Evolutionary conservation across 2,113 vertebrate species (phyloP).

Genomic region (Donacobius atricapilla): DNA sequence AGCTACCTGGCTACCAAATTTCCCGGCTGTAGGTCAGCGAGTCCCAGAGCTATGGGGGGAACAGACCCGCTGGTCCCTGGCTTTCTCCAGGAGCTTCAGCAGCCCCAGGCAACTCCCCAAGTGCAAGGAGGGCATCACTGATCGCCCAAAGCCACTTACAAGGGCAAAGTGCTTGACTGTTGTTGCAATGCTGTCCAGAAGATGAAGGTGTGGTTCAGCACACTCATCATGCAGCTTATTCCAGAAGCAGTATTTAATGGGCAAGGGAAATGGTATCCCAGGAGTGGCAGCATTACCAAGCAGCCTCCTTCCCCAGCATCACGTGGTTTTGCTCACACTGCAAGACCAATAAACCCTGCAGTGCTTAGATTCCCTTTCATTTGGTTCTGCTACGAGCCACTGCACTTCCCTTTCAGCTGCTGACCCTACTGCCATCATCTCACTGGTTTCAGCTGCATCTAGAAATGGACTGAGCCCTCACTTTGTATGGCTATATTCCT

Average conservation of each 20-base stretch:
- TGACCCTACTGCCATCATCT: not conserved
- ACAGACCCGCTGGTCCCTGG: not conserved
- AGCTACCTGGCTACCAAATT: not conserved
- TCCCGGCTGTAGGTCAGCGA: not conserved
- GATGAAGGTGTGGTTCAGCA: not conserved
- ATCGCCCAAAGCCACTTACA: not conserved
- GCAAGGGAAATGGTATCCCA: not conserved
- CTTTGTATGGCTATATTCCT: not conserved
- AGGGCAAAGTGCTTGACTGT: not conserved
- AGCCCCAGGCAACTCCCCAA: not conserved
- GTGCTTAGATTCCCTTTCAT: not conserved
- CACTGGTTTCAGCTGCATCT: not conserved
- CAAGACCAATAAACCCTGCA: not conserved
- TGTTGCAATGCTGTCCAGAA: not conserved
- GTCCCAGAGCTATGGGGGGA: not conserved
- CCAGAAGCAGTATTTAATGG: not conserved
- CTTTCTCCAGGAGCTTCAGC: not conserved
- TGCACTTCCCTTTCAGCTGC: not conserved
- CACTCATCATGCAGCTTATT: not conserved
- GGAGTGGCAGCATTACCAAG: not conserved
- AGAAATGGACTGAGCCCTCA: not conserved
- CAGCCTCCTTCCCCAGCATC: not conserved
- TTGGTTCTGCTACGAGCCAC: not conserved
- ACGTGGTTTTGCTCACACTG: not conserved
- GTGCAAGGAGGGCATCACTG: not conserved